These are phyloP conservation scores for Philotrypesis tridentata DNA, from an alignment of 1,140 invertebrate species.

Conservation along the genomic window DNA sequence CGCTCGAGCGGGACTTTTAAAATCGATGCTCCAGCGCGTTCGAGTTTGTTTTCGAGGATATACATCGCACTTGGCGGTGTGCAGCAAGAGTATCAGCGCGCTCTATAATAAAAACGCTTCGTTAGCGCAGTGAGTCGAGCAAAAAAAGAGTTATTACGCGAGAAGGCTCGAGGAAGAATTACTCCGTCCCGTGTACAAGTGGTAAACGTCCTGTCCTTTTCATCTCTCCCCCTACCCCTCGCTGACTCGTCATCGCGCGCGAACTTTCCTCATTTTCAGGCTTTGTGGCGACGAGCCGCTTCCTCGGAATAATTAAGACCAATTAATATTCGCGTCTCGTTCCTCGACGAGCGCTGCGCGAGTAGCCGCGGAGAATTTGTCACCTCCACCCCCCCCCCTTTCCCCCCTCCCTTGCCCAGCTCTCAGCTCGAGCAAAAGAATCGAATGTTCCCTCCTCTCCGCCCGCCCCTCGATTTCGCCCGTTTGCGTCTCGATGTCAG, in stretches of 20 bases:
- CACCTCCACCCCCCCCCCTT: constrained; percentile 8
- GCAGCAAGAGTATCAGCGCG: too few relatives aligned
- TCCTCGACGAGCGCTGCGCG: neutral
- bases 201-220: constrained; percentile 31
- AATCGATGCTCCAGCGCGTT: too few relatives aligned
- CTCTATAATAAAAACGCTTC: too few relatives aligned
- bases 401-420: too few relatives aligned
- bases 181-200: neutral
- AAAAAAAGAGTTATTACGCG: neutral
- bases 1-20: too few relatives aligned
- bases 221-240: neutral
- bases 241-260: constrained; percentile 20
- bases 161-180: neutral
- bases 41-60: too few relatives aligned
- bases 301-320: constrained; percentile 47
- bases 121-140: too few relatives aligned
- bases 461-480: too few relatives aligned
- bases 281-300: constrained; percentile 1
- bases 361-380: constrained; percentile 23
- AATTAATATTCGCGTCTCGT: constrained; percentile 49
- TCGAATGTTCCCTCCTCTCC: constrained; percentile 28
- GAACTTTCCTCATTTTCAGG: constrained; percentile 47
- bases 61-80: too few relatives aligned
- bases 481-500: constrained; percentile 37
- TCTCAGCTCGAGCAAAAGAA: neutral